Conservation (phyloP, 1,140 invertebrate genomes). For the Pogonognathellus flavescens region DNA sequence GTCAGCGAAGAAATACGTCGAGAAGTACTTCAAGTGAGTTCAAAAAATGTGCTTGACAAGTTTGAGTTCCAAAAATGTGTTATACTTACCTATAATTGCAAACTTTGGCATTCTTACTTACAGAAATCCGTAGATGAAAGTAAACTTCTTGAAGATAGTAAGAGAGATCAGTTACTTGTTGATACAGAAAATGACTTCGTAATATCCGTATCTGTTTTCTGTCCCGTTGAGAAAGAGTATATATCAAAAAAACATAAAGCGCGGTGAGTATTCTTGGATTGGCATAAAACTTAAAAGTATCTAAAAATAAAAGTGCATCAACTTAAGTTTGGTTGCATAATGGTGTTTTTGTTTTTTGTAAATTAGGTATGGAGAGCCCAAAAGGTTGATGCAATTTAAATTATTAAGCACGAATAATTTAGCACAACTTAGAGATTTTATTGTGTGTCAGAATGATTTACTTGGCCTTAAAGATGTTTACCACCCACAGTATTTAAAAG, state of each 20-base stretch:
- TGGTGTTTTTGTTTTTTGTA: background rate
- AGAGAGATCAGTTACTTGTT: background rate
- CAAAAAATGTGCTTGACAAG: no score
- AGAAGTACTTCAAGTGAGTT: no score
- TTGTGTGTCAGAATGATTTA: slow-evolving; percentile 78
- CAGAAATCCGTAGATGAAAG: no score
- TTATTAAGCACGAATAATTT: slow-evolving; percentile 77
- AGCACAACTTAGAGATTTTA: slow-evolving; percentile 77
- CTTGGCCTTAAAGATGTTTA: slow-evolving; percentile 65
- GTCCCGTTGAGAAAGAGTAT: background rate
- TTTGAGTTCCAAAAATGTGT: no score
- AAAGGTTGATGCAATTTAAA: slow-evolving; percentile 73
- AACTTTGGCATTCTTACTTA: no score
- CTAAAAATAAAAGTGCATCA: background rate
- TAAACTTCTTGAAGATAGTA: no score
- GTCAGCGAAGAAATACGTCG: no score
- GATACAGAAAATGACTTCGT: background rate
- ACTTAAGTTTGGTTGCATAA: background rate
- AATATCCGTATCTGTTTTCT: background rate
- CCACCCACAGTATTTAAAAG: background rate
- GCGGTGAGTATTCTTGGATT: background rate
- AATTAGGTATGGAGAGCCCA: slow-evolving; percentile 28
- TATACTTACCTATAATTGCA: no score
- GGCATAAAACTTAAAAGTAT: background rate
- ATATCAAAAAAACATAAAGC: background rate